Base-by-base conservation (phyloP, 2,888 invertebrate species). In the Dryobota labecula region DNA sequence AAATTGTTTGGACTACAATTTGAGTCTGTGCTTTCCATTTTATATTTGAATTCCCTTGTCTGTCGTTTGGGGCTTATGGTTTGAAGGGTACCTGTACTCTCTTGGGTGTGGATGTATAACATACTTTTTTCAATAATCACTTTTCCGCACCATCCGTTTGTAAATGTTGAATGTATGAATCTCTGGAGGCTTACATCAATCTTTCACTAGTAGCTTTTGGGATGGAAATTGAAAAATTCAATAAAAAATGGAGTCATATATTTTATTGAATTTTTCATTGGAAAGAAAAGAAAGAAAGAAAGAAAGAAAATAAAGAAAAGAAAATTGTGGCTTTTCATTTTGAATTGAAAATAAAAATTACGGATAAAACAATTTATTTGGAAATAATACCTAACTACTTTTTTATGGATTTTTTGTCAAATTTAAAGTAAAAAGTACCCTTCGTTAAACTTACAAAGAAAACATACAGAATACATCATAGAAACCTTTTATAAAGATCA, bases 81-180 rank as follows among this genome's bases (percentile, higher is more conserved):
- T 54, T 30, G 75, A 64, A 65, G 63, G 67, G 53, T 71, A 76
- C 53, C 38, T 53, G 20, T n/a, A 20, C n/a, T n/a, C 73, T 43
- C 58, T 33, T 20, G 60, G 43, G 70, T 66, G 45, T 58, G 38
- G 24, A 57, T 47, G 69, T 69, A 45, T 67, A 58, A 70, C 66
- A 69, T 47, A 58, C 53, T 73, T 71, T 73, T 67, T 76, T 70
- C 68, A 69, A 82, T 82, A 71, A 74, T 78, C 74, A 75, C 49
- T 73, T 73, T 73, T 57, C 47, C 24, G 41, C 56, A 66, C 56
- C 53, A 72, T 73, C 43, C 38, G 60, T 68, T 70, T 76, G 38
- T 58, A 54, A 80, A 80, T 65, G 38, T 68, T 65, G 53, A 58
- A 65, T 62, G 43, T 65, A 33, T 62, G 20, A 62, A 33, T 65